A percentile compares a stretch with the other conserved stretches of the same genome.
These are phyloP conservation scores for Bostrychus sinensis DNA, from an alignment of 2,113 vertebrate species.

Conservation along the genomic window DNA sequence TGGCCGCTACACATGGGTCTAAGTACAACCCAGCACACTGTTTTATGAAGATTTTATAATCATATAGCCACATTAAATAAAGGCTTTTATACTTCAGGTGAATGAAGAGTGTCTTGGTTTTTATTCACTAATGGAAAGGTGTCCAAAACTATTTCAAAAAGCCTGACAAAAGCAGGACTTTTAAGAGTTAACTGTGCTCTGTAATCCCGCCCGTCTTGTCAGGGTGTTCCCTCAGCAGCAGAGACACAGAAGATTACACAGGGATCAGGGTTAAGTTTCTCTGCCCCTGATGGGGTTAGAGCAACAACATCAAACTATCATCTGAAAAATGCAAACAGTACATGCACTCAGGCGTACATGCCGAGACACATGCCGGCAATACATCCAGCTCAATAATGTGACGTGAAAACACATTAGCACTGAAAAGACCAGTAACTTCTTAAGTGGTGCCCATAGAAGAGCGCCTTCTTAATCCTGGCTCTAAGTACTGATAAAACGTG, in stretches of 20 bases:
- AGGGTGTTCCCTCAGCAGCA: conserved; percentile 48
- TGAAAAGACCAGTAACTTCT: conserved; percentile 3
- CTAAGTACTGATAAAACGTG: conserved; percentile 5
- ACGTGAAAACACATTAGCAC: background rate
- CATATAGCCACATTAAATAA: no score
- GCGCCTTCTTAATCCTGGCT: conserved; percentile 11
- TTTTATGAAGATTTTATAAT: no score
- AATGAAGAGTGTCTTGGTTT: no score
- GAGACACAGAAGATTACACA: conserved; percentile 34
- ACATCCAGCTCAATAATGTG: conserved; percentile 9
- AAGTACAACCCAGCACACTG: no score
- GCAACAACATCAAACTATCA: conserved; percentile 41
- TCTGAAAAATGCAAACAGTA: conserved; percentile 36
- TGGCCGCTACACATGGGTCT: no score
- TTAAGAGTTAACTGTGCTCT: conserved; percentile 51
- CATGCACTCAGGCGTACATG: background rate
- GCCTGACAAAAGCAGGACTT: no score
- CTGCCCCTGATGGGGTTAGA: conserved; percentile 38
- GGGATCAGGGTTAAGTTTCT: conserved; percentile 54
- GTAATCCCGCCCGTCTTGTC: conserved; percentile 23
- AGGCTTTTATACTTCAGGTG: no score
- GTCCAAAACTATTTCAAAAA: no score
- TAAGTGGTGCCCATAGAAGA: conserved; percentile 13
- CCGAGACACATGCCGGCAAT: background rate
- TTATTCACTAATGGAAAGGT: no score